Base-by-base conservation (phyloP, 2,113 vertebrate species). In the Calyptommatus sinebrachiatus region DNA sequence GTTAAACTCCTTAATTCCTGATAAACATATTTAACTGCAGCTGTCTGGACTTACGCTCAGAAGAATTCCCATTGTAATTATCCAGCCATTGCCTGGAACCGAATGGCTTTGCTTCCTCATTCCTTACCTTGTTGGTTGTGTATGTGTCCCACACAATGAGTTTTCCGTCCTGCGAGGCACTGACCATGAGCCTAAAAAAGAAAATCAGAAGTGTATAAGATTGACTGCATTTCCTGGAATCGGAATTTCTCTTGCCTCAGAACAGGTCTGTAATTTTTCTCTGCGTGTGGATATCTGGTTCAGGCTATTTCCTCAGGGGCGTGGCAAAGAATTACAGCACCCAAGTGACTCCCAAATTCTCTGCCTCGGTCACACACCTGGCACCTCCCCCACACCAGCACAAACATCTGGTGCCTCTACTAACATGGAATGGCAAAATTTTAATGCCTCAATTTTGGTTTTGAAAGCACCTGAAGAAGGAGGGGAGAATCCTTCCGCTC, bases 141-240 rank as follows among this genome's bases (percentile, higher is more conserved):
- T 98, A 95, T 2, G 92, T 99, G 93, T 99, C 98, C 98, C 98
- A 99, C 46, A 99, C 97, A 1, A 99, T 99, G 82, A 99, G 94
- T 84, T 99, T 99, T 79, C 98, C 98, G 3, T 99, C 98, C 90
- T 99, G 98, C 1, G 98, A 99, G 46, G 98, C 98, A 91, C 98
- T 99, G 89, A 99, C 97, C 90, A 99, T 94, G 84, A 98, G 93
- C 91, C 97, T 99, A 88, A 10, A 74, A 85, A 71, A 90, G 61
- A 91, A 62, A 65, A 88, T 81, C 7, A 63, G 79, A 77, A 57
- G 1, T 1, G 0, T 0, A 5, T 92, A 81, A 91, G 79, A 5
- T 26, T 53, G 41, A 35, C 46, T 70, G 41, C 24, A 22, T 26
- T 10, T 31, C 12, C 20, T 5, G 11, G 61, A 20, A 66, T 8